Percentiles rank a stretch among this genome's conserved stretches.
Conservation (phyloP, 1,140 invertebrate species). For the Watersipora subatra region DNA sequence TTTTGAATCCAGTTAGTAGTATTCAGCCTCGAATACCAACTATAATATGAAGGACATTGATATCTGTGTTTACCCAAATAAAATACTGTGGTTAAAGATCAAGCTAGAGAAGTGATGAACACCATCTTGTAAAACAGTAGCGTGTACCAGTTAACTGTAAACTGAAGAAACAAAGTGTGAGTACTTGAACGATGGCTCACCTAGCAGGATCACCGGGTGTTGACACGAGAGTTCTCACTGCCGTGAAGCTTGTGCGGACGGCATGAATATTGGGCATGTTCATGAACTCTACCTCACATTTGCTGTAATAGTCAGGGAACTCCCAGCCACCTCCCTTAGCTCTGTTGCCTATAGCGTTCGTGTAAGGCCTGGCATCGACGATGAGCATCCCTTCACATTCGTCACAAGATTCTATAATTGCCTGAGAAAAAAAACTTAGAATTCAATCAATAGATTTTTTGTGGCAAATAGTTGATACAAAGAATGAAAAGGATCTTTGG, state of each 20-base stretch:
- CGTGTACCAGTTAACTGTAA: too few species aligned
- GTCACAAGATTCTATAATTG: not conserved
- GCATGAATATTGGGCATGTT: conserved; percentile 90
- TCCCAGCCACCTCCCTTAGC: conserved; percentile 90
- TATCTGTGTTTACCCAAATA: too few species aligned
- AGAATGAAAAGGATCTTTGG: too few species aligned
- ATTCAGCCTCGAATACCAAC: conserved; percentile 71
- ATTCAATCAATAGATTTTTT: too few species aligned
- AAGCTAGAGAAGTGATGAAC: too few species aligned
- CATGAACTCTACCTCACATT: conserved; percentile 91
- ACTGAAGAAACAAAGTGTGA: too few species aligned
- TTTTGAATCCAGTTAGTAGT: conserved; percentile 79
- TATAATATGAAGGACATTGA: conserved; percentile 43
- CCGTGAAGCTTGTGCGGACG: conserved; percentile 58
- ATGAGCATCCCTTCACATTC: conserved; percentile 65
- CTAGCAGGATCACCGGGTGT: not conserved
- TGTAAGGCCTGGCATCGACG: conserved; percentile 84
- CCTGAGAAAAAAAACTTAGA: too few species aligned
- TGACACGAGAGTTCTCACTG: conserved; percentile 50
- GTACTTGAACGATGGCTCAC: too few species aligned
- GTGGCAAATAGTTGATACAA: too few species aligned
- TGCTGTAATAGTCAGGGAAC: conserved; percentile 63
- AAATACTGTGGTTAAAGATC: too few species aligned
- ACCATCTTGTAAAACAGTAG: too few species aligned
- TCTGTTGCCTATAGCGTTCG: conserved; percentile 84